phyloP scores from a whole-genome alignment of 2,888 invertebrate genomes.

The Diarsia dahlii region DNA sequence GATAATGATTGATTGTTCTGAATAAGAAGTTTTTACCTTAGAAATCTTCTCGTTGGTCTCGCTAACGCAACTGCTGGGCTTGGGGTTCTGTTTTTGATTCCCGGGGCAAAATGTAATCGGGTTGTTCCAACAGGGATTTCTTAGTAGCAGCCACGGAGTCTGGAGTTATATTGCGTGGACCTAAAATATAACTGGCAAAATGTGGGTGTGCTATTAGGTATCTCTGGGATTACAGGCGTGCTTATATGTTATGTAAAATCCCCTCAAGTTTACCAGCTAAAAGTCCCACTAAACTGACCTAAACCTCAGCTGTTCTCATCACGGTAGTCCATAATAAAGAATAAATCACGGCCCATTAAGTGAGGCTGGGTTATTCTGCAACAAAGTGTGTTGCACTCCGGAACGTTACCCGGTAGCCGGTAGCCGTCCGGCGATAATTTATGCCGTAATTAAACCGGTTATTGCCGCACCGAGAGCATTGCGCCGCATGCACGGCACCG shows the following conservation, averaged over 20 bases:
- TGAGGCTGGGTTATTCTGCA: conserved; percentile 49
- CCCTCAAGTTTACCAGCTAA: conserved; percentile 1
- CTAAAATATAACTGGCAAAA: too few species aligned
- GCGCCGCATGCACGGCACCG: conserved; percentile 44
- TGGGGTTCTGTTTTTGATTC: too few species aligned
- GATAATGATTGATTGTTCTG: not conserved
- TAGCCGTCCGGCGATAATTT: conserved; percentile 69
- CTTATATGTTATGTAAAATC: not conserved
- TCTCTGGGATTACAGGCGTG: not conserved
- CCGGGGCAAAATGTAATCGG: too few species aligned
- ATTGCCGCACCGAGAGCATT: conserved; percentile 59
- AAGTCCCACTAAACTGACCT: not conserved
- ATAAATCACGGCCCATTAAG: conserved; percentile 48
- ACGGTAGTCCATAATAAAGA: conserved; percentile 30
- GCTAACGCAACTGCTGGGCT: too few species aligned
- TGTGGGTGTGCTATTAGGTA: too few species aligned
- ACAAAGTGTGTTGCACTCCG: conserved; percentile 54
- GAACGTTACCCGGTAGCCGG: conserved; percentile 53
- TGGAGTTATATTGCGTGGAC: too few species aligned
- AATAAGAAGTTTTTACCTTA: not conserved
- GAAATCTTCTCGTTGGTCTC: not conserved
- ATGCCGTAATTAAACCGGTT: conserved; percentile 73
- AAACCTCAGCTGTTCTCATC: conserved; percentile 9
- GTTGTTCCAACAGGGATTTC: too few species aligned
- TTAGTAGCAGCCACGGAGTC: too few species aligned